These are phyloP conservation scores for Caracal caracal DNA, from an alignment of 2,113 vertebrate genomes.

Conservation along the genomic window DNA sequence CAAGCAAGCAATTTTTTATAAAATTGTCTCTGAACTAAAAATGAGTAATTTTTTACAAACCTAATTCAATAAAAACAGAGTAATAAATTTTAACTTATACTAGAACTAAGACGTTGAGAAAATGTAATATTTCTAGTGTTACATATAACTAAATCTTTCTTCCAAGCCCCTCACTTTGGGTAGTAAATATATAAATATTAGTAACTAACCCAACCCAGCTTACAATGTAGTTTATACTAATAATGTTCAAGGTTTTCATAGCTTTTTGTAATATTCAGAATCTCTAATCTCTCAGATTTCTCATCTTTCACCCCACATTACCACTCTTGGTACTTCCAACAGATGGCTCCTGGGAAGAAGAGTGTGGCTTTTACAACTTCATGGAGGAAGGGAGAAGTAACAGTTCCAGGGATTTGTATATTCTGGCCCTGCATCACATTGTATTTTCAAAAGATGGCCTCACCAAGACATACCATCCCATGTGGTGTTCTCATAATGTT, in stretches of 20 bases:
- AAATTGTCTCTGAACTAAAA: not conserved
- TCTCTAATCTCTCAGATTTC: not conserved
- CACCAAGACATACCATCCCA: not conserved
- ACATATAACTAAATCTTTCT: not conserved
- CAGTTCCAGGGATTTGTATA: not conserved
- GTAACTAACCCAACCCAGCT: not conserved
- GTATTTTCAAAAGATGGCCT: not conserved
- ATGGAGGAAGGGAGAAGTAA: not conserved
- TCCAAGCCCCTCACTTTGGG: not conserved
- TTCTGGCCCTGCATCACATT: not conserved
- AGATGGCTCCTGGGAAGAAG: not conserved
- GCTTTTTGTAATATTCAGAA: not conserved
- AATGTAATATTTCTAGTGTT: not conserved
- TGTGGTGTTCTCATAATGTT: not conserved
- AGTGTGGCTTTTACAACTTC: not conserved
- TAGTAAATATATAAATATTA: not conserved
- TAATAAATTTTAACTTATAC: not conserved
- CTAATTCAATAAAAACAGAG: not conserved
- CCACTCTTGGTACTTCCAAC: not conserved
- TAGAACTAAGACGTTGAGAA: not conserved
- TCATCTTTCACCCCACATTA: not conserved
- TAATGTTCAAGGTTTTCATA: not conserved
- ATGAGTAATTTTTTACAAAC: not conserved
- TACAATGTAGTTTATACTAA: not conserved
- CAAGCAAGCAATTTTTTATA: not conserved